These are phyloP conservation scores for Acyrthosiphon pisum DNA, from an alignment of 1,140 invertebrate genomes.

Conservation along the genomic window DNA sequence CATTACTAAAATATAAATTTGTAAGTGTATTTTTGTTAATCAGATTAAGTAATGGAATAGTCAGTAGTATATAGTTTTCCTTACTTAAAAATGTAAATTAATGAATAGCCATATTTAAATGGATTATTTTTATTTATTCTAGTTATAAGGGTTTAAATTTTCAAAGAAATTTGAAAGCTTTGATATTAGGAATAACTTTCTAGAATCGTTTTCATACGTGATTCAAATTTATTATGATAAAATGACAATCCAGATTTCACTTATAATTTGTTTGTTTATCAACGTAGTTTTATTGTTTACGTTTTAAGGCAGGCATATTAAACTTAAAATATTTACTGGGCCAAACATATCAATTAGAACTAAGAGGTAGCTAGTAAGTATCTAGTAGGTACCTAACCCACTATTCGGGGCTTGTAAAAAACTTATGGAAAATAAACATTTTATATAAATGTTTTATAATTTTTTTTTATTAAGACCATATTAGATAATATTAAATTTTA, in stretches of 20 bases:
- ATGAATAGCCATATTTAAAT: neutral
- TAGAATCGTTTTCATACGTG: neutral
- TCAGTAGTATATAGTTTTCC: neutral
- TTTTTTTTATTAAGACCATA: no score
- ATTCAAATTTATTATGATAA: neutral
- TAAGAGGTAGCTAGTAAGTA: no score
- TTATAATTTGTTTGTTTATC: neutral
- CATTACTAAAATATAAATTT: neutral
- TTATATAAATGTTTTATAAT: no score
- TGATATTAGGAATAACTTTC: neutral
- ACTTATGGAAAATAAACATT: neutral
- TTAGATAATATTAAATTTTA: no score
- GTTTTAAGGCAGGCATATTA: neutral
- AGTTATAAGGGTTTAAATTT: neutral
- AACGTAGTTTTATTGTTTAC: neutral
- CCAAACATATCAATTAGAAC: no score
- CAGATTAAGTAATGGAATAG: neutral
- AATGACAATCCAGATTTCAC: neutral
- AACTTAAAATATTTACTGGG: neutral
- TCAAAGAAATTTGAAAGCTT: neutral
- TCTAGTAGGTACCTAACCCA: no score
- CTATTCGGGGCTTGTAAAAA: no score
- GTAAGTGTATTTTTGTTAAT: neutral
- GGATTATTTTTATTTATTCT: neutral
- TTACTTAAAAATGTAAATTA: neutral